Evolutionary conservation across 1,140 invertebrate genomes (phyloP).

Genomic region (Lithobius niger): DNA sequence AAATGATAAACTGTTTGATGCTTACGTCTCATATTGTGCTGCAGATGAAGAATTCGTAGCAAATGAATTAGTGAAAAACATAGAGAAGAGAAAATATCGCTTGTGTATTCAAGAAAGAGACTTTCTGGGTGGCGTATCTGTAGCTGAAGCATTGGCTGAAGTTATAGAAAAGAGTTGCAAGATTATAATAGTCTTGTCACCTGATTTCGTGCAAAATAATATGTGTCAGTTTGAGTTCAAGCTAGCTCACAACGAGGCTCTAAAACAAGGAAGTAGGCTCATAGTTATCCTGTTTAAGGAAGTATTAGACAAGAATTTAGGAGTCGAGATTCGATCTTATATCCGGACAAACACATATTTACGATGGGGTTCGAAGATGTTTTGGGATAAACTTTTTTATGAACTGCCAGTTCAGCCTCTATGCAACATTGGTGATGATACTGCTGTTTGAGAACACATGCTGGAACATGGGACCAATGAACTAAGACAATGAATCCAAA

Average conservation of each 20-base stretch:
- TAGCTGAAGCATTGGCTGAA: conserved; percentile 10
- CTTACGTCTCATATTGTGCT: conserved; percentile 13
- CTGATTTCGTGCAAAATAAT: conserved; percentile 10
- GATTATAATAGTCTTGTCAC: conserved; percentile 9
- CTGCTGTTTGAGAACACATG: too few relatives aligned
- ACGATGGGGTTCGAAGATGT: background rate
- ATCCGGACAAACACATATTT: background rate
- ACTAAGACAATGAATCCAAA: too few relatives aligned
- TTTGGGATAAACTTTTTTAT: background rate
- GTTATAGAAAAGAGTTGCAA: background rate
- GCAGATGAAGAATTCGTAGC: conserved; percentile 13
- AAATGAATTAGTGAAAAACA: background rate
- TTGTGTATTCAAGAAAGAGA: conserved; percentile 15
- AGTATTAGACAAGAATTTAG: background rate
- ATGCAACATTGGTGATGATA: too few relatives aligned
- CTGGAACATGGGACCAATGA: too few relatives aligned
- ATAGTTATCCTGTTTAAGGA: background rate
- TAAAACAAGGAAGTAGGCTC: background rate
- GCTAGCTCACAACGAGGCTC: conserved; percentile 12
- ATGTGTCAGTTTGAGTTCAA: conserved; percentile 16
- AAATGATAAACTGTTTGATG: conserved; percentile 14
- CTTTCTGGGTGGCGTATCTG: conserved; percentile 3
- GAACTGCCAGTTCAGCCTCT: background rate
- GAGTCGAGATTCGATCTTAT: background rate
- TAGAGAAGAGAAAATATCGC: conserved; percentile 5